phyloP scores from a whole-genome alignment of 2,888 invertebrate species.

The Cephus rjabovi region DNA sequence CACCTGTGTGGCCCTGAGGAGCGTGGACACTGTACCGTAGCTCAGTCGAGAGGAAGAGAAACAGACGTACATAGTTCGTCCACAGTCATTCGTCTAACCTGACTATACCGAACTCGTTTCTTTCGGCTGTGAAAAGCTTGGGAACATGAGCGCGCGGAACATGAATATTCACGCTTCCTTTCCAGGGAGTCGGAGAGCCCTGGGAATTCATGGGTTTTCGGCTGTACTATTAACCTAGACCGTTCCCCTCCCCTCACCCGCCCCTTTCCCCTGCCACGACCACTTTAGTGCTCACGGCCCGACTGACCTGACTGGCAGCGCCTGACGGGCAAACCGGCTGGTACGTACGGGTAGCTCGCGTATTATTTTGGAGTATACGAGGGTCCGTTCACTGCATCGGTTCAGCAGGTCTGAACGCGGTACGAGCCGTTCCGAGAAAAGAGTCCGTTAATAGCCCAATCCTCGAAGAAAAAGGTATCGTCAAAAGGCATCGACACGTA shows the following conservation, averaged over 20 bases:
- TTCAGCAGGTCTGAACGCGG: background rate
- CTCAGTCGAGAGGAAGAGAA: background rate
- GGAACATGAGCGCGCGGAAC: background rate
- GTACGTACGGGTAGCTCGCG: background rate
- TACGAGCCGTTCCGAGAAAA: slow-evolving; percentile 45
- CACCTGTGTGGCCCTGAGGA: slow-evolving; percentile 6
- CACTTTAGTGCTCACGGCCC: background rate
- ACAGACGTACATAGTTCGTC: background rate
- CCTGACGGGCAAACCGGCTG: background rate
- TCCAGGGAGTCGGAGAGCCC: background rate
- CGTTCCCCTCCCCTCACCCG: background rate
- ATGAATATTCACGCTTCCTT: background rate
- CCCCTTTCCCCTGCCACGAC: background rate
- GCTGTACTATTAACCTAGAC: background rate
- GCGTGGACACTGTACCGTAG: background rate
- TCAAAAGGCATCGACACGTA: background rate
- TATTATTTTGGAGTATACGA: background rate
- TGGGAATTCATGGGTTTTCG: background rate
- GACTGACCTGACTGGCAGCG: background rate
- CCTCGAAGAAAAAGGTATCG: slow-evolving; percentile 15
- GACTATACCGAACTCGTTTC: background rate
- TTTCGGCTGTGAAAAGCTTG: background rate
- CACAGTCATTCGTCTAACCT: background rate
- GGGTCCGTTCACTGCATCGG: background rate
- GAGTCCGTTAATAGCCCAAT: slow-evolving; percentile 46